These are phyloP conservation scores for Indri indri DNA, from an alignment of 2,113 vertebrate species.

Conservation along the genomic window DNA sequence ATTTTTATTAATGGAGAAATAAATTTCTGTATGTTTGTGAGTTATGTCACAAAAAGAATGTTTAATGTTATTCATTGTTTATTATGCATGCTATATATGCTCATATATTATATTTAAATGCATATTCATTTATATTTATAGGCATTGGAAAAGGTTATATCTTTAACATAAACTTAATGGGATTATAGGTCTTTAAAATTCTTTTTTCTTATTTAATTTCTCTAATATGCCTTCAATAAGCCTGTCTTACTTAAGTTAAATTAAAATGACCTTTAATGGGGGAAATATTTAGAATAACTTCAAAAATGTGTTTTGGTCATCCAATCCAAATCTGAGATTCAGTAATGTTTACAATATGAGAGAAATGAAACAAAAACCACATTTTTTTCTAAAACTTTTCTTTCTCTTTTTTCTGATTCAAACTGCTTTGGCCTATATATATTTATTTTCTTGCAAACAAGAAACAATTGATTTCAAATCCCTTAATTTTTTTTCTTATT, in stretches of 20 bases:
- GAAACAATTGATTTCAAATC: neutral
- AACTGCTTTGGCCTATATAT: neutral
- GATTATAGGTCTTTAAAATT: neutral
- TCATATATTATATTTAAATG: neutral
- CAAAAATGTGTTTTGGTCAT: neutral
- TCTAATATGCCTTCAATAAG: neutral
- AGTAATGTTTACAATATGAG: neutral
- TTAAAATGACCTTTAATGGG: neutral
- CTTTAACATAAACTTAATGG: neutral
- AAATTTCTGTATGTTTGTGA: neutral
- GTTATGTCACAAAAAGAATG: neutral
- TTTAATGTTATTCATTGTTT: neutral
- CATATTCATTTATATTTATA: neutral
- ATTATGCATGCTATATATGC: neutral
- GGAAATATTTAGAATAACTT: neutral
- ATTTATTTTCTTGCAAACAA: neutral
- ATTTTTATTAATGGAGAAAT: neutral
- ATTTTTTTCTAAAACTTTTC: neutral
- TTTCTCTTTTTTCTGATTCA: neutral
- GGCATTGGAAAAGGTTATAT: neutral
- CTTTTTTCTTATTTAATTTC: slow-evolving; percentile 11
- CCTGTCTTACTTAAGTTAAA: neutral
- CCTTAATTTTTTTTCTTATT: neutral
- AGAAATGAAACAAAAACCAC: neutral
- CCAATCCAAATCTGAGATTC: neutral